Base-by-base conservation (phyloP, 2,797 vertebrate species). In the Micromesistius poutassou region DNA sequence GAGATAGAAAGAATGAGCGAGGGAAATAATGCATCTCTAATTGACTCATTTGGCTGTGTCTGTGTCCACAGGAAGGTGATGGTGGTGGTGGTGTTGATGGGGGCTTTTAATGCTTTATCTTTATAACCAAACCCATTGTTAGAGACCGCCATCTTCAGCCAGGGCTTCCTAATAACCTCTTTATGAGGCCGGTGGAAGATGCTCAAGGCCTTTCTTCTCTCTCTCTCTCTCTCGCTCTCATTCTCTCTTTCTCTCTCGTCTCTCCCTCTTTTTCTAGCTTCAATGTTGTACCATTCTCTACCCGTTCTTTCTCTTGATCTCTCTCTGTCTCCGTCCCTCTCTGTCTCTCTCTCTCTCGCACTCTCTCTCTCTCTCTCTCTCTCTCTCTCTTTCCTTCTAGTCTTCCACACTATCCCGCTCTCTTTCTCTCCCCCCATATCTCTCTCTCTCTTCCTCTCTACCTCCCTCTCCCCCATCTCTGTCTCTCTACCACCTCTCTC, bases 41-140 rank as follows among this genome's bases (percentile, higher is more conserved):
- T 98, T 98, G 98, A 98, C 97, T 98, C 97, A 98, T 99, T 99
- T 98, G 95, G 96, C 96, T 96, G 96, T 96, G 95, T 95, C 86
- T 93, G 96, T 96, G 96, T 97, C 96, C 96, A 97, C 96, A 97
- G 97, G 96, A 97, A 95, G 95, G 96, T 96, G 70, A 13, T 6
- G 70, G 25, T 12, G 70, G 25, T 25, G 28, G 68, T 25, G 70
- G 70, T 30, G 28, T 25, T 25, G 70, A 25, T 30, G 91, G 91
- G 88, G 90, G 96, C 95, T 95, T 97, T 98, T 98, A 99, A 97
- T 98, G 97, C 98, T 98, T 97, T 97, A 99, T 98, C 96, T 98
- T 97, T 98, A 98, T 98, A 97, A 96, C 93, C 92, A 91, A 94
- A 97, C 97, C 97, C 97, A 98, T 99, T 97, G 98, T 99, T 98